phyloP scores from a whole-genome alignment of 1,140 invertebrate genomes.

The Sipha flava region DNA sequence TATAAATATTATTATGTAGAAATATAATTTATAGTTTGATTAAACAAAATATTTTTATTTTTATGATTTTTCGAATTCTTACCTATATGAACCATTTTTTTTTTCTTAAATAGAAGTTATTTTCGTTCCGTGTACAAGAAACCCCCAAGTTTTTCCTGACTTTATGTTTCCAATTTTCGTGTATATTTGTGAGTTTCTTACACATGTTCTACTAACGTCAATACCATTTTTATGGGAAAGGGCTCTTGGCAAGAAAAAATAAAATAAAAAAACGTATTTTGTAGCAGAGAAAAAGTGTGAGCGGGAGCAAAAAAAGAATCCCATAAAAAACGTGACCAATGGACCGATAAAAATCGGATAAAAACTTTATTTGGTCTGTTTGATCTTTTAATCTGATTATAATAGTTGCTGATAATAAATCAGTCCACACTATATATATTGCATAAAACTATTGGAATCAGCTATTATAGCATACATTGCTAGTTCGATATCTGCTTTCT shows the following conservation, averaged over 20 bases:
- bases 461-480: neutral
- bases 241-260: neutral
- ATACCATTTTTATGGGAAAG: neutral
- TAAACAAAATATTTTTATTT: too few species aligned
- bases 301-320: neutral
- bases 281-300: neutral
- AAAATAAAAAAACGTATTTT: neutral
- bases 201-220: neutral
- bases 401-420: constrained; percentile 18
- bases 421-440: neutral
- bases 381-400: constrained; percentile 28
- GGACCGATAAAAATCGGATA: constrained; percentile 27
- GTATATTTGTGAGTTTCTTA: neutral
- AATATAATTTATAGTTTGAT: too few species aligned
- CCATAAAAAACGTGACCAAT: constrained; percentile 23
- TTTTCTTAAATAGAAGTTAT: too few species aligned
- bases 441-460: neutral
- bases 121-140: too few species aligned
- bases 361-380: constrained; percentile 16
- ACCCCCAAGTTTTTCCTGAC: too few species aligned
- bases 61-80: too few species aligned
- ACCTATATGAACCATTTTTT: too few species aligned
- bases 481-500: neutral
- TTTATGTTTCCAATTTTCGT: neutral
- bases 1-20: too few species aligned